These are phyloP conservation scores for Epinephelus moara DNA, from an alignment of 2,113 vertebrate genomes.

Conservation along the genomic window DNA sequence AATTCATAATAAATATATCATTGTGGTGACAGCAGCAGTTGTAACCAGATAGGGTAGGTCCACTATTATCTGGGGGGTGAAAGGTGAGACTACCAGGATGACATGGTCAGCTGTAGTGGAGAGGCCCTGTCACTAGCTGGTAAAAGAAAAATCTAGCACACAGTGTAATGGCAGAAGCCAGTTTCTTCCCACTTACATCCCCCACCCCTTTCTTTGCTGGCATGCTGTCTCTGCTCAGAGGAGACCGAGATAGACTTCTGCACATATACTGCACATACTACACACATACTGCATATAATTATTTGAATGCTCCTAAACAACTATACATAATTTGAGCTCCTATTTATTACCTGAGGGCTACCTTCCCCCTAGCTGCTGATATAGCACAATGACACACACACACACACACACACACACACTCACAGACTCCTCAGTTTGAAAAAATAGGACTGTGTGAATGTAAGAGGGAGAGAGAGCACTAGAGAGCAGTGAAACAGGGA, in stretches of 20 bases:
- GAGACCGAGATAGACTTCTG: conserved; percentile 8
- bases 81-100: neutral
- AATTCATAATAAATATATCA: neutral
- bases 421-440: conserved; percentile 31
- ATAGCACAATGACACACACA: conserved; percentile 51
- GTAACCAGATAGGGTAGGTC: conserved; percentile 21
- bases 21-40: conserved; percentile 8
- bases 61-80: neutral
- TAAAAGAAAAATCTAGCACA: conserved; percentile 2
- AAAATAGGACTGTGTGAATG: conserved; percentile 45
- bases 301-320: conserved; percentile 21
- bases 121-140: neutral
- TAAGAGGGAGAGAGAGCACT: neutral
- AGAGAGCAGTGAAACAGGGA: neutral
- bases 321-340: conserved; percentile 43
- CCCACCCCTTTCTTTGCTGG: neutral
- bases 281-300: conserved; percentile 23
- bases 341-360: conserved; percentile 58
- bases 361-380: conserved; percentile 49
- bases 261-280: neutral
- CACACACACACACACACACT: conserved; percentile 20
- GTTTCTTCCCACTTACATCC: neutral
- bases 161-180: neutral
- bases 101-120: neutral
- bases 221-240: neutral